A percentile compares a stretch with the other conserved stretches of the same genome.
Evolutionary conservation across 1,140 invertebrate genomes (phyloP).

Genomic region (Listronotus oregonensis): DNA sequence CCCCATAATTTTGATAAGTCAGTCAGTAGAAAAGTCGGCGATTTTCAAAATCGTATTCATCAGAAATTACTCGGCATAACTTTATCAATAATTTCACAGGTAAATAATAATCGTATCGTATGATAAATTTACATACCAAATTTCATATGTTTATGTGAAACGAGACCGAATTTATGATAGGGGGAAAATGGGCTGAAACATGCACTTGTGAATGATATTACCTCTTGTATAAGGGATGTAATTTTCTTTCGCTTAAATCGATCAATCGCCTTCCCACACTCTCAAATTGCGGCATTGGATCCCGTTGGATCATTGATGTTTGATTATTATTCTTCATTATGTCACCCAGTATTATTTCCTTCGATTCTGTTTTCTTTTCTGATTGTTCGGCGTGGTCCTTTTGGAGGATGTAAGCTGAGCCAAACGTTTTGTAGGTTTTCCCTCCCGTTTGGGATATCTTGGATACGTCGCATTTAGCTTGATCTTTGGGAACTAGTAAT

Average conservation of each 20-base stretch:
- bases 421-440: constrained; percentile 46
- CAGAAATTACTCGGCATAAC: too few relatives aligned
- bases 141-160: too few relatives aligned
- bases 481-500: constrained; percentile 23
- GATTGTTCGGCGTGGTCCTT: constrained; percentile 34
- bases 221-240: constrained; percentile 49
- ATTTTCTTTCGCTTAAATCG: constrained; percentile 43
- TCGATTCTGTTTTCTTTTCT: neutral
- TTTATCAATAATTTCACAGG: too few relatives aligned
- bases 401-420: constrained; percentile 49
- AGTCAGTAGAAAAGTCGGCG: too few relatives aligned
- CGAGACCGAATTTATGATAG: too few relatives aligned
- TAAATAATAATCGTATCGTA: too few relatives aligned
- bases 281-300: constrained; percentile 45
- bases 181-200: too few relatives aligned
- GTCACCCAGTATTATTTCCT: constrained; percentile 37
- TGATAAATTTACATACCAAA: too few relatives aligned
- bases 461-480: constrained; percentile 14
- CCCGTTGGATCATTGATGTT: constrained; percentile 36
- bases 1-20: too few relatives aligned
- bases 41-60: too few relatives aligned
- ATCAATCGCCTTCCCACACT: constrained; percentile 44
- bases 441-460: constrained; percentile 37
- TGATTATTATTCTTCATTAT: constrained; percentile 41
- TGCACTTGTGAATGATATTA: too few relatives aligned